phyloP scores from a whole-genome alignment of 2,888 invertebrate species.

The Ophonus ardosiacus region DNA sequence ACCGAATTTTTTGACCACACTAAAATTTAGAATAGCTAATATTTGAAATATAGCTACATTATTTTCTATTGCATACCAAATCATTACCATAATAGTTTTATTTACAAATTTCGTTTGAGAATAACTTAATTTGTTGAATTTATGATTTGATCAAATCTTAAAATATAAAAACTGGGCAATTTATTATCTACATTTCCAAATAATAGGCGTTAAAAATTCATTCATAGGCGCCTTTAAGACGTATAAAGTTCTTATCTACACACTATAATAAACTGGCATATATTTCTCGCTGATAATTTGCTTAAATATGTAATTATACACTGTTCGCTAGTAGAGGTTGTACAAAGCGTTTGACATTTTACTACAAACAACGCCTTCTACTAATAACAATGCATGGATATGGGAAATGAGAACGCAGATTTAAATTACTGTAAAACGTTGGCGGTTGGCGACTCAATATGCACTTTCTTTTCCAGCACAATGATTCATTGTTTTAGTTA shows the following conservation, averaged over 20 bases:
- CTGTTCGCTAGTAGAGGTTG: neutral
- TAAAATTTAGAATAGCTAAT: too few species aligned
- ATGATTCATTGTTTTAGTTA: neutral
- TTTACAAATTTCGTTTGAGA: neutral
- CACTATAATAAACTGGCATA: neutral
- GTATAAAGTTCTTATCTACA: too few species aligned
- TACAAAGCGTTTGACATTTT: conserved; percentile 22
- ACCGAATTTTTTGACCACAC: too few species aligned
- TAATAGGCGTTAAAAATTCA: neutral
- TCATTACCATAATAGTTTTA: too few species aligned
- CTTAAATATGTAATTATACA: conserved; percentile 9
- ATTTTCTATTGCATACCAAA: too few species aligned
- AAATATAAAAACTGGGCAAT: conserved; percentile 1
- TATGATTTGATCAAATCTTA: neutral
- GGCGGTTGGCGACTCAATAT: neutral
- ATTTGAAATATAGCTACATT: too few species aligned
- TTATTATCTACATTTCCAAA: neutral
- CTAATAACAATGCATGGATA: conserved; percentile 25
- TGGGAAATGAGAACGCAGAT: neutral
- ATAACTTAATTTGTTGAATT: neutral
- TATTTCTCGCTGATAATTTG: neutral
- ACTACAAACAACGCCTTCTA: conserved; percentile 1
- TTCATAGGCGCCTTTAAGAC: neutral
- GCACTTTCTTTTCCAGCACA: neutral
- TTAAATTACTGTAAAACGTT: conserved; percentile 2